phyloP scores from a whole-genome alignment of 2,888 invertebrate species.

The Heteromurus nitidus region DNA sequence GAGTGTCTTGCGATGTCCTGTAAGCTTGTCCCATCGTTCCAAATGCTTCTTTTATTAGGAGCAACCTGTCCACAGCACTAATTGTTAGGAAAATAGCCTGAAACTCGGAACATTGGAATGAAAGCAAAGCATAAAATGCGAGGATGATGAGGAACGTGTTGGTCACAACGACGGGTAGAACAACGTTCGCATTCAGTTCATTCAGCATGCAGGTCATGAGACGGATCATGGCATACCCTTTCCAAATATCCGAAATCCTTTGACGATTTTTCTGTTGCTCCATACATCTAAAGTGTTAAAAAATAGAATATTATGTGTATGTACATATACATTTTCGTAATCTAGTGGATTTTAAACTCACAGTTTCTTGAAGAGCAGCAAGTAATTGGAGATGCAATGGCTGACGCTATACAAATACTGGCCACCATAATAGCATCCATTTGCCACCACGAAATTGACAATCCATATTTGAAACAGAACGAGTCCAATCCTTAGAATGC shows the following conservation, averaged over 20 bases:
- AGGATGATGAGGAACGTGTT: neutral
- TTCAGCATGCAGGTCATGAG: neutral
- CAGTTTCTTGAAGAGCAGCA: neutral
- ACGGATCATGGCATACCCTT: neutral
- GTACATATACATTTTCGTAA: too few relatives aligned
- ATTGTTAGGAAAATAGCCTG: neutral
- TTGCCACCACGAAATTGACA: neutral
- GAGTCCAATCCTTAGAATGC: neutral
- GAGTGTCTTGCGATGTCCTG: neutral
- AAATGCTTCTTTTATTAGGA: neutral
- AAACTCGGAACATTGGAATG: neutral
- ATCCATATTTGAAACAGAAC: neutral
- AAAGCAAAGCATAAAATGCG: neutral
- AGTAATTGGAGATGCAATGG: conserved; percentile 12
- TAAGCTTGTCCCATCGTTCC: neutral
- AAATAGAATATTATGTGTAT: too few relatives aligned
- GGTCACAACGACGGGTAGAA: neutral
- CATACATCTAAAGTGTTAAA: too few relatives aligned
- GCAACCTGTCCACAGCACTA: neutral
- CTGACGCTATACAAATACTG: neutral
- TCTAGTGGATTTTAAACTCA: neutral
- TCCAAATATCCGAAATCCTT: too few relatives aligned
- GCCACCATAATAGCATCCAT: neutral
- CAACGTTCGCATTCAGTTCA: neutral
- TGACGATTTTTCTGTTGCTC: too few relatives aligned